Evolutionary conservation across 2,888 invertebrate species (phyloP).

Genomic region (Tetrapedia diversipes): DNA sequence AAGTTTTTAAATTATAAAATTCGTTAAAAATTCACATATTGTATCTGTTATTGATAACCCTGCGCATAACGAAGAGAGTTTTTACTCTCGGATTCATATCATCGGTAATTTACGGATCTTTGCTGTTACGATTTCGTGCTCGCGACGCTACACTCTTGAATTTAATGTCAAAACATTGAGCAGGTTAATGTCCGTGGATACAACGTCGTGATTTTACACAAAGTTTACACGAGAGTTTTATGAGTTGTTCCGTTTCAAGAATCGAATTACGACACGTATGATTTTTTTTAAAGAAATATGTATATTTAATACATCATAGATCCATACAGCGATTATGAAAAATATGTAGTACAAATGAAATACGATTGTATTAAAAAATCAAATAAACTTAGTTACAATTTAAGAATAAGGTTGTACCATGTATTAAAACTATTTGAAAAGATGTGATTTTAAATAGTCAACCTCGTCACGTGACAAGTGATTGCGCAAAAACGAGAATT

Average conservation of each 20-base stretch:
- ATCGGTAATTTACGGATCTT: slow-evolving; percentile 5
- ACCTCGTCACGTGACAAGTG: slow-evolving; percentile 13
- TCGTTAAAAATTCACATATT: slow-evolving; percentile 68
- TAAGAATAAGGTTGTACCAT: slow-evolving; percentile 7
- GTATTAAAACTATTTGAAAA: slow-evolving; percentile 1
- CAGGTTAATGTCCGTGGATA: no score
- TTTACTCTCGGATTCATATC: slow-evolving; percentile 10
- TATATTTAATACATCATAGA: slow-evolving; percentile 56
- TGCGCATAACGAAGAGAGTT: slow-evolving; percentile 28
- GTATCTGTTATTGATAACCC: slow-evolving; percentile 61
- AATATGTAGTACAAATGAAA: slow-evolving; percentile 60
- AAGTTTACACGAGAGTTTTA: not conserved
- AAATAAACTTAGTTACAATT: slow-evolving; percentile 50
- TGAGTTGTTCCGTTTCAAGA: not conserved
- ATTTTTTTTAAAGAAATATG: slow-evolving; percentile 32
- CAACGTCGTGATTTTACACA: not conserved
- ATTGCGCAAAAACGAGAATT: slow-evolving; percentile 9
- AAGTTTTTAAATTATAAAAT: slow-evolving; percentile 78
- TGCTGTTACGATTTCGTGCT: not conserved
- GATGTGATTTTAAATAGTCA: not conserved
- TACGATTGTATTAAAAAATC: slow-evolving; percentile 52
- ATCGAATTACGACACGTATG: slow-evolving; percentile 16
- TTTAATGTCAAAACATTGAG: not conserved
- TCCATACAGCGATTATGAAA: slow-evolving; percentile 38
- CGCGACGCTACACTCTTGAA: not conserved